Evolutionary conservation across 2,888 invertebrate species (phyloP).

Genomic region (Odiellus spinosus): DNA sequence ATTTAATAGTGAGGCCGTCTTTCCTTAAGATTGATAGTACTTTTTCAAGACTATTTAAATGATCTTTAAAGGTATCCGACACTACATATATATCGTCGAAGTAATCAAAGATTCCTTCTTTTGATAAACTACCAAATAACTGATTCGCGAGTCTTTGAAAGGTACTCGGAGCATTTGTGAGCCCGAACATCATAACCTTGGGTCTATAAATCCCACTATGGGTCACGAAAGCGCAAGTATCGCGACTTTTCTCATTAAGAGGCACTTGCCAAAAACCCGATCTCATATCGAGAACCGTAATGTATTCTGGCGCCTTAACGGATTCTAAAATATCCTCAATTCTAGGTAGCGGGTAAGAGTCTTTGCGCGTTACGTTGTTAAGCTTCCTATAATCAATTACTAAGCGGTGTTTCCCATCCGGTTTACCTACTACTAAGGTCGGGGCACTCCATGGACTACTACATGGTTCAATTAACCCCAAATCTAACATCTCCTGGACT

Average conservation of each 20-base stretch:
- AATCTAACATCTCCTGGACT: too few relatives aligned
- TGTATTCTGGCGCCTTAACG: not conserved
- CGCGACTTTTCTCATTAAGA: conserved; percentile 7
- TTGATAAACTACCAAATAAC: conserved; percentile 12
- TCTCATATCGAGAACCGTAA: conserved; percentile 11
- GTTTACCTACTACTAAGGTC: conserved; percentile 1
- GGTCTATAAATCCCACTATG: conserved; percentile 10
- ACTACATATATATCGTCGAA: conserved; percentile 20
- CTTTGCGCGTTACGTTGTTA: conserved; percentile 4
- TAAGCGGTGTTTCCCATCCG: conserved; percentile 2
- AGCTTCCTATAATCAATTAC: conserved; percentile 9
- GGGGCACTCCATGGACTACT: too few relatives aligned
- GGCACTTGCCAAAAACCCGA: conserved; percentile 16
- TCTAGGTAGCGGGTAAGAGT: not conserved
- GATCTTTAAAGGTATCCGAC: conserved; percentile 15
- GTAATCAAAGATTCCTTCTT: conserved; percentile 17
- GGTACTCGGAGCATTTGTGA: conserved; percentile 10
- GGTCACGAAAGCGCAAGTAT: conserved; percentile 17
- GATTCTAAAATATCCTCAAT: too few relatives aligned
- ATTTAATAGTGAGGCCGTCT: conserved; percentile 17
- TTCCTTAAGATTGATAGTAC: conserved; percentile 15
- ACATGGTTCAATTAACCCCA: too few relatives aligned
- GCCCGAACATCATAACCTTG: conserved; percentile 13
- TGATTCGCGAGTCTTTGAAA: conserved; percentile 14
- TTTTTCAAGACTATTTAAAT: conserved; percentile 8